Base-by-base conservation (phyloP, 2,888 invertebrate genomes). In the Microchrysa polita region DNA sequence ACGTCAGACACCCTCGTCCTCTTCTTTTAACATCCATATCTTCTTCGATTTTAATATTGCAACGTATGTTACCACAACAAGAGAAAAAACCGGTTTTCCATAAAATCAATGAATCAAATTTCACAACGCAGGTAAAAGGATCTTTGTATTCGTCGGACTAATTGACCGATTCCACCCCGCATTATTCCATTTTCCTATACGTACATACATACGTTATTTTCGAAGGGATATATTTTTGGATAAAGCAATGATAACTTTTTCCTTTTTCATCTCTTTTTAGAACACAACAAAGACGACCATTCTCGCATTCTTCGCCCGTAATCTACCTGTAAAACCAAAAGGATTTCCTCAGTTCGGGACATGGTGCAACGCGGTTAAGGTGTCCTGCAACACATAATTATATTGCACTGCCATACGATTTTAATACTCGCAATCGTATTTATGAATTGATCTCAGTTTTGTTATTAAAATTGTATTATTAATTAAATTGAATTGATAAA, bases 311-410 rank as follows among this genome's bases (percentile, higher is more conserved):
- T 34, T 48, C 14, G 12, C 48, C 42, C 2, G 12, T 27, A 27
- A 27, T 16, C 55, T 57, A 69, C 69, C 69, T 69, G 69, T 10
- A 7, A 18, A 12, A 40, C 7, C 20, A 42, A 27, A n/a, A 69
- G 44, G 18, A n/a, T 42, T 52, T 52, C n/a, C 48, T 53, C 7
- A 69, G 69, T 34, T 40, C 55, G 34, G 7, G 42, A 0, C 7
- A 40, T 69, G 69, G 40, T 40, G 57, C 57, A 69, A 55, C 20
- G 18, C 16, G 4, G 18, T 22, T 5, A 10, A 16, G 16, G 16
- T 5, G 16, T 55, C 16, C 55, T 20, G 10, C 55, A 22, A 55
- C 2, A 34, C 10, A 55, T 16, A 55, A 20, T 55, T n/a, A n/a
- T n/a, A n/a, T n/a, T 5, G 27, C 22, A 55, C 55, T 20, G 22